A percentile compares a stretch with the other conserved stretches of the same genome.
Conservation (phyloP, 2,888 invertebrate species). For the Coremacera marginata region DNA sequence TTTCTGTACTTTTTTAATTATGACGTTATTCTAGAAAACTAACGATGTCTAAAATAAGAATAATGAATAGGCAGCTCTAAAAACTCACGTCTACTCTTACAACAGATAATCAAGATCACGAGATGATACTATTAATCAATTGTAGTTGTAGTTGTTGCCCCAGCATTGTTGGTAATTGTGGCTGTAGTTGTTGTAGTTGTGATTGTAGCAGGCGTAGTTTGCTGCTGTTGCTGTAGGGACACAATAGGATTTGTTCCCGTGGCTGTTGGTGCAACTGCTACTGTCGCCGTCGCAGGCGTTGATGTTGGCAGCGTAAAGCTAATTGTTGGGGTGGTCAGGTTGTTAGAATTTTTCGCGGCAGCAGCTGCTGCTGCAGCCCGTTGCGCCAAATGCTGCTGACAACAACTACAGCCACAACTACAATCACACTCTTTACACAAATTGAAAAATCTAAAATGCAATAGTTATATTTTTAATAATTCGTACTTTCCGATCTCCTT, state of each 20-base stretch:
- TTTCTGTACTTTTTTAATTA: too few relatives aligned
- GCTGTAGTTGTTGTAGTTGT: constrained; percentile 21
- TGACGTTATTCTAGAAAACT: too few relatives aligned
- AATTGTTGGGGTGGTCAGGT: constrained; percentile 52
- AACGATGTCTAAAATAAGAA: too few relatives aligned
- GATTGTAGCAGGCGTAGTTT: background rate
- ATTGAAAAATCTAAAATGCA: too few relatives aligned
- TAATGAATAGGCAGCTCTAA: too few relatives aligned
- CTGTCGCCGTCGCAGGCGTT: constrained; percentile 44
- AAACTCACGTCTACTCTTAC: too few relatives aligned
- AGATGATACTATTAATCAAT: too few relatives aligned
- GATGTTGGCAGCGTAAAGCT: constrained; percentile 53
- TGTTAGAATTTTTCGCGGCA: constrained; percentile 38
- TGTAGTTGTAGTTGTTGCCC: constrained; percentile 58
- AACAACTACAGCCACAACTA: too few relatives aligned
- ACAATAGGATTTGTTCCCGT: constrained; percentile 38
- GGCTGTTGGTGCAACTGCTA: constrained; percentile 51
- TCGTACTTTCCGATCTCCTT: too few relatives aligned
- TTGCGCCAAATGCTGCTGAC: constrained; percentile 62
- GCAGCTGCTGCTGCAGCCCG: constrained; percentile 60
- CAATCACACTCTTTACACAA: too few relatives aligned
- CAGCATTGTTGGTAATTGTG: constrained; percentile 29
- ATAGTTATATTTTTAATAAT: too few relatives aligned
- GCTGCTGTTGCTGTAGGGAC: constrained; percentile 39
- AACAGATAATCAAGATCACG: too few relatives aligned